These are phyloP conservation scores for Coenonympha glycerion DNA, from an alignment of 2,888 invertebrate species.

Conservation along the genomic window DNA sequence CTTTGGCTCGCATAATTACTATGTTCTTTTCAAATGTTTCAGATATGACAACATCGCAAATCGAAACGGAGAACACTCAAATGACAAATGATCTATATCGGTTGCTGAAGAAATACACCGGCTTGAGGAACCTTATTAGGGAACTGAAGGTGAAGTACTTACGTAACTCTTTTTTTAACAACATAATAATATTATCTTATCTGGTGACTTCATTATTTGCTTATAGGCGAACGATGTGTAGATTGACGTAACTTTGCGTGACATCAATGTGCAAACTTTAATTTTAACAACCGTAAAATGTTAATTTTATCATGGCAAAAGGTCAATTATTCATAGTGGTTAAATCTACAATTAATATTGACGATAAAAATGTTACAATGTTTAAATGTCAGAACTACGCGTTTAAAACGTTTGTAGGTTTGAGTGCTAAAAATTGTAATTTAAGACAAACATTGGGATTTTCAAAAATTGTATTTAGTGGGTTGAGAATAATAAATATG, in stretches of 20 bases:
- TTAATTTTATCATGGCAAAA: neutral
- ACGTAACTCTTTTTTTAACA: no score
- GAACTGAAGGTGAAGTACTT: constrained; percentile 92
- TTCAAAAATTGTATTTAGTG: no score
- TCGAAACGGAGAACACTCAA: constrained; percentile 94
- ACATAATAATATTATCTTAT: no score
- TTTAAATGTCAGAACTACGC: neutral
- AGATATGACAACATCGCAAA: constrained; percentile 95
- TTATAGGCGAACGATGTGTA: neutral
- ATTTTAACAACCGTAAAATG: neutral
- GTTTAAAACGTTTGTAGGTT: neutral
- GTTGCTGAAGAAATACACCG: constrained; percentile 93
- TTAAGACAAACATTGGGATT: no score
- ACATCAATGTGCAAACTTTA: neutral
- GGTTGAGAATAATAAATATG: no score
- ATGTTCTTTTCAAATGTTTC: constrained; percentile 44
- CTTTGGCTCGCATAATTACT: no score
- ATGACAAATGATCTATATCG: constrained; percentile 95
- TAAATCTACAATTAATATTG: neutral
- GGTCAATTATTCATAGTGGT: constrained; percentile 1
- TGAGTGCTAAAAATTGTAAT: no score
- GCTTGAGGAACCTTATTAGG: constrained; percentile 89
- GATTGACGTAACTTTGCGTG: neutral
- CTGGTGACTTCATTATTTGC: neutral
- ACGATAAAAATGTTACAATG: neutral